Evolutionary conservation across 2,797 vertebrate species (phyloP), one percentile per base, ranked within the genome.

Genomic region (Artibeus lituratus): DNA sequence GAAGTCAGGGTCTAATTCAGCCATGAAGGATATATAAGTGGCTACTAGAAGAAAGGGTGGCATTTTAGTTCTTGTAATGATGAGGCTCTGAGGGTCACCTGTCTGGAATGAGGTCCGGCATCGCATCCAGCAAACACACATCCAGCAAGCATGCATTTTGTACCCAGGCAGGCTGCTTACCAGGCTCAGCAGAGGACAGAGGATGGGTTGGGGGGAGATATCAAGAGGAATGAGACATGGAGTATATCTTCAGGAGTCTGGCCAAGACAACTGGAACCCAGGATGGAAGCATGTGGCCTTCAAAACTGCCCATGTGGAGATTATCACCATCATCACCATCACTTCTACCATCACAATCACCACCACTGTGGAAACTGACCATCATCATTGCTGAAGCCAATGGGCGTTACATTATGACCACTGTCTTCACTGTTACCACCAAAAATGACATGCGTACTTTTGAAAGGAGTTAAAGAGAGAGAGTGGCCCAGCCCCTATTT

Each of bases 401-500:
- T 44, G n/a, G n/a, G n/a, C 6, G 32, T 22, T 42, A 73, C 24
- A 26, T 24, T n/a, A 57, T 78, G 35, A 44, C 39, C 62, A 39
- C 49, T 32, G 2, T 73, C 65, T 12, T 80, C 47, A 24, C 32
- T 24, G 21, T 59, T 62, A 26, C 24, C 10, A n/a, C 5, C 9
- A 42, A 83, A 83, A 83, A n/a, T 44, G 3, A 78, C 3, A 69
- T 5, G 73, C 2, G 39, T 11, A 11, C 7, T 86, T 91, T 95
- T 49, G 32, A 70, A 88, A 94, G 37, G 44, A 26, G 16, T 76
- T 88, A 83, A 37, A 92, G n/a, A 77, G 62, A 74, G 39, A 72
- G 62, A 74, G 42, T 70, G 24, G 51, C 51, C 9, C 62, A 49
- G n/a, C 65, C 22, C 3, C 19, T 53, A 12, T 53, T 42, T 76